Conservation (phyloP, 1,140 invertebrate species). For the Brachionus koreanus region DNA sequence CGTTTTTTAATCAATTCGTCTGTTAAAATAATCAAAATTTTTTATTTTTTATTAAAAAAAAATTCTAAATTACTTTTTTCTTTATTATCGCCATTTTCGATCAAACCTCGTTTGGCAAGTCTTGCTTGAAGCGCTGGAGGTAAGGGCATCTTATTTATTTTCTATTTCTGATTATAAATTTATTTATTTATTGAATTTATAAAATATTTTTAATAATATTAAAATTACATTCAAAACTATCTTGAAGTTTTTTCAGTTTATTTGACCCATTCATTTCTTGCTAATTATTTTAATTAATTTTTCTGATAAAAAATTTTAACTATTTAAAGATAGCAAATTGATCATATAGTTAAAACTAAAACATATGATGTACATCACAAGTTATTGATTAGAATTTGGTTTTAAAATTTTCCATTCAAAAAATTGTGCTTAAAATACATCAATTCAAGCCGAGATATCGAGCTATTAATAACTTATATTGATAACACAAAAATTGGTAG, state of each 20-base stretch:
- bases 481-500: no score
- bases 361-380: no score
- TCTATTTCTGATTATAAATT: neutral
- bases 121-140: slow-evolving; percentile 10
- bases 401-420: no score
- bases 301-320: no score
- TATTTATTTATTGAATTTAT: neutral
- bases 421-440: no score
- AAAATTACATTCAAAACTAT: neutral
- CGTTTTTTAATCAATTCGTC: neutral
- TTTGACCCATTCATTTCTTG: neutral
- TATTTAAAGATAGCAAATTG: no score
- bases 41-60: no score
- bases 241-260: neutral
- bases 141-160: slow-evolving; percentile 42
- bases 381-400: no score
- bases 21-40: neutral
- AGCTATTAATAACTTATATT: no score
- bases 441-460: no score
- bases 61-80: neutral
- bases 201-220: neutral
- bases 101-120: slow-evolving; percentile 7
- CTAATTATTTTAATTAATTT: no score
- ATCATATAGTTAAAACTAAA: no score
- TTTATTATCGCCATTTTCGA: neutral